A percentile compares a stretch with the other conserved stretches of the same genome.
Conservation (phyloP, 2,888 invertebrate species). For the Diarsia brunnea region DNA sequence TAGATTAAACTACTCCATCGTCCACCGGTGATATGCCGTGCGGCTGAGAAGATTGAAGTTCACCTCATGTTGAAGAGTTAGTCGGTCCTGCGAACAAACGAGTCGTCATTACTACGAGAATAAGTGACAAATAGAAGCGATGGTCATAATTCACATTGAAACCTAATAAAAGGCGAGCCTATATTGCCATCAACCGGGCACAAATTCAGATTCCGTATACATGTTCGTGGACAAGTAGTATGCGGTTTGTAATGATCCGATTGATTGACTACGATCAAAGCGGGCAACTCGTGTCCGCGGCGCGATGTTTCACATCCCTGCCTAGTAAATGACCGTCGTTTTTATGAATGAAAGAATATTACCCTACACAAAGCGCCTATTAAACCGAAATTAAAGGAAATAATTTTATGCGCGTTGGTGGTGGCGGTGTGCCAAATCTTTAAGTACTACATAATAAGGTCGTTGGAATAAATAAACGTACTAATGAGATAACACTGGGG, state of each 20-base stretch:
- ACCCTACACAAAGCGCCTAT: conserved; percentile 41
- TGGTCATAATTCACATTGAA: neutral
- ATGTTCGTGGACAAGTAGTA: conserved; percentile 24
- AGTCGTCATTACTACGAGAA: conserved; percentile 25
- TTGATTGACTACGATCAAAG: conserved; percentile 74
- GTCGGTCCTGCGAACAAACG: conserved; percentile 64
- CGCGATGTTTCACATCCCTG: conserved; percentile 32
- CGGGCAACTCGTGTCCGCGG: conserved; percentile 30
- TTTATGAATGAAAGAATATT: conserved; percentile 63
- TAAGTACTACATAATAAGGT: conserved; percentile 62
- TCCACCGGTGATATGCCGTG: conserved; percentile 68
- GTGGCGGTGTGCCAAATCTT: conserved; percentile 65
- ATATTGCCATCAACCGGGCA: no score
- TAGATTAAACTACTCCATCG: conserved; percentile 64
- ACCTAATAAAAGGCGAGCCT: no score
- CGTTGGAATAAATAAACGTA: conserved; percentile 52
- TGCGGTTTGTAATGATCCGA: conserved; percentile 58
- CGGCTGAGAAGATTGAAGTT: conserved; percentile 50
- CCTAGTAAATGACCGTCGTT: conserved; percentile 10
- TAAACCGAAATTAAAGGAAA: conserved; percentile 59
- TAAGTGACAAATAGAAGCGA: conserved; percentile 11
- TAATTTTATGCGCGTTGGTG: conserved; percentile 63
- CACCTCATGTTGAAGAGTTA: conserved; percentile 60
- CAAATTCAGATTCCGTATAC: neutral
- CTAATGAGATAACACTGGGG: conserved; percentile 54